A percentile compares a stretch with the other conserved stretches of the same genome.
phyloP scores from a whole-genome alignment of 2,888 invertebrate genomes.

The Drosophila diplacantha region DNA sequence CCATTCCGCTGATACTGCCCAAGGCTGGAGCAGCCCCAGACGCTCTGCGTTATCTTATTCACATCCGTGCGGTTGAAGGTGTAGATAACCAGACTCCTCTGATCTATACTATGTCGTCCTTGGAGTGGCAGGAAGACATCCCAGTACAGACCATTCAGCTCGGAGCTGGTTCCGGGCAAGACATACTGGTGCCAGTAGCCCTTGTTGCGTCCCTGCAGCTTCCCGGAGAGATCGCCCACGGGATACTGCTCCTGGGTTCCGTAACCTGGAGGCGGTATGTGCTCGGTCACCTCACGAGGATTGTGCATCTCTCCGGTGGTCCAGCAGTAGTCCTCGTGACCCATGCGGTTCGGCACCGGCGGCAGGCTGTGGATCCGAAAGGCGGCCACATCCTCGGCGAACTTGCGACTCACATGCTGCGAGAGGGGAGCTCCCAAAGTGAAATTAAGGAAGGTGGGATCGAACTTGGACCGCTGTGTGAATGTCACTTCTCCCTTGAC shows the following conservation, averaged over 20 bases:
- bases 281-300: slow-evolving; percentile 82
- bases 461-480: slow-evolving; percentile 88
- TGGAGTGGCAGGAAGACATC: slow-evolving; percentile 91
- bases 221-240: slow-evolving; percentile 92
- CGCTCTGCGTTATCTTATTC: slow-evolving; percentile 69
- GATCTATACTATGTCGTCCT: slow-evolving; percentile 87
- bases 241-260: slow-evolving; percentile 91
- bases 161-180: slow-evolving; percentile 84
- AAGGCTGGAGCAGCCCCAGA: slow-evolving; percentile 82
- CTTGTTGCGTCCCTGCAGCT: slow-evolving; percentile 86
- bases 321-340: slow-evolving; percentile 81
- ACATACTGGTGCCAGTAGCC: slow-evolving; percentile 83
- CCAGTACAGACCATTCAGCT: slow-evolving; percentile 87
- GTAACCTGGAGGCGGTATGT: slow-evolving; percentile 84
- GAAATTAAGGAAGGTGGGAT: slow-evolving; percentile 89
- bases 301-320: slow-evolving; percentile 87
- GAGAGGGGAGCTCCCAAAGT: slow-evolving; percentile 83
- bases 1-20: slow-evolving; percentile 82
- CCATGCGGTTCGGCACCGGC: slow-evolving; percentile 80
- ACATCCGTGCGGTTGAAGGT: slow-evolving; percentile 71
- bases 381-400: slow-evolving; percentile 85
- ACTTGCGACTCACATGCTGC: slow-evolving; percentile 84
- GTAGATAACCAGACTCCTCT: slow-evolving; percentile 82
- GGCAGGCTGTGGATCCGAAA: slow-evolving; percentile 87
- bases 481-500: slow-evolving; percentile 88